These are phyloP conservation scores for Anoplius nigerrimus DNA, from an alignment of 2,888 invertebrate species.

Conservation along the genomic window DNA sequence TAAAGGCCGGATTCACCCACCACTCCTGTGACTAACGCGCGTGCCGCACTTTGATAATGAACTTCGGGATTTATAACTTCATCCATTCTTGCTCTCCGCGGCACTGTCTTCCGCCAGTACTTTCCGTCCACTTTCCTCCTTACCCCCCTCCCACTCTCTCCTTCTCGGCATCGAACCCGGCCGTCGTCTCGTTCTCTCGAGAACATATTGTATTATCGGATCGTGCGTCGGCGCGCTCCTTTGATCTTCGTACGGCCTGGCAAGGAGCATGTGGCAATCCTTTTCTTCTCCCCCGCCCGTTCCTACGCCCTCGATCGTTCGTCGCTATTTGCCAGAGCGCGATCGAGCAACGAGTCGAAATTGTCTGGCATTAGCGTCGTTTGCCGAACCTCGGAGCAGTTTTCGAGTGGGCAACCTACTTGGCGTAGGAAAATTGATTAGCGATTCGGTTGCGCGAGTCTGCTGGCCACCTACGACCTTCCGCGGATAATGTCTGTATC, in stretches of 20 bases:
- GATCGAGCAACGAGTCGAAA: too few species aligned
- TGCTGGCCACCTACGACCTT: too few species aligned
- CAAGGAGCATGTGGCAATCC: not conserved
- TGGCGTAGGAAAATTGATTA: too few species aligned
- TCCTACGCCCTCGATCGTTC: not conserved
- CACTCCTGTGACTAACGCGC: not conserved
- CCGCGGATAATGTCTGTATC: too few species aligned
- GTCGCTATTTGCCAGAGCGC: not conserved
- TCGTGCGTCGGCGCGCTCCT: not conserved
- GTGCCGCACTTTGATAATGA: slow-evolving; percentile 7
- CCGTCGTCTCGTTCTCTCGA: too few species aligned
- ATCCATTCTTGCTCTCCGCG: not conserved
- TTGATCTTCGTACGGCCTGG: not conserved
- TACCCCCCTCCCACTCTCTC: not conserved
- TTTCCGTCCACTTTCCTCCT: not conserved
- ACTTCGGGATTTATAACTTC: slow-evolving; percentile 4
- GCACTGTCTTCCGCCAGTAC: too few species aligned
- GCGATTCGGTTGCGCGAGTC: too few species aligned
- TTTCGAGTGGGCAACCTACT: too few species aligned
- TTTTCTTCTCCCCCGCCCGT: not conserved
- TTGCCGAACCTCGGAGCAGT: too few species aligned
- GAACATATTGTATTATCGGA: too few species aligned
- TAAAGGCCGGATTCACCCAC: too few species aligned
- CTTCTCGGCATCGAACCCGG: not conserved
- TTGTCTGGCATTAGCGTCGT: too few species aligned